Base-by-base conservation (phyloP, 2,113 vertebrate genomes). In the Protomyctophum bolini region DNA sequence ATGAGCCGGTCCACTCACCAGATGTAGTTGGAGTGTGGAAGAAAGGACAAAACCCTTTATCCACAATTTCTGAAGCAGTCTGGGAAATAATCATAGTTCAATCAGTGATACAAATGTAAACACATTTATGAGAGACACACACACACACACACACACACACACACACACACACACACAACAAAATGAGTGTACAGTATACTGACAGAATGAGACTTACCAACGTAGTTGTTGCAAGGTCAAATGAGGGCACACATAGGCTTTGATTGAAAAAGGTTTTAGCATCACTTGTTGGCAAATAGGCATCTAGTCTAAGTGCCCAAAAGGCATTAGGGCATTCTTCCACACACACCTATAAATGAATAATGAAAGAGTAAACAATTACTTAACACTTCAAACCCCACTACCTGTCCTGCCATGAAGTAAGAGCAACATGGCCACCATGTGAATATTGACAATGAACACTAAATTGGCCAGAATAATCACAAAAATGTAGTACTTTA, bases 281-380 rank as follows among this genome's bases (percentile, higher is more conserved):
- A 0, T 50, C 10, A 0, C 0, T 1, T 0, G 0, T 0, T 0
- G 33, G 52, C 0, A 8, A 0, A 55, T 90, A 89, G 0, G 12
- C 0, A 0, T 0, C 0, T 0, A 6, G 0, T 0, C 0, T 0
- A 12, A 94, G 71, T 0, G 58, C 15, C 87, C 90, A 91, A 47
- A 86, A 85, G 0, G 0, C 0, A 0, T 7, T 1, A 0, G 96
- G 94, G 71, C 96, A 97, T 10, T 75, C 52, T 0, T 89, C 66
- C 15, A 97, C 94, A 41, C 96, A 97, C 45, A 96, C 85, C 96
- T 97, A 66, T 81, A 70, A n/a, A 76, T 8, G 7, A 29, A 12
- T 10, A 1, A 14, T 14, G 6, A 28, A 70, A 47, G 63, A 70
- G 8, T 9, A 28, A 2, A 56, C 11, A 2, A 41, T 41, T 41